Base-by-base conservation (phyloP, 2,797 vertebrate species). In the Pseudochirops cupreus region DNA sequence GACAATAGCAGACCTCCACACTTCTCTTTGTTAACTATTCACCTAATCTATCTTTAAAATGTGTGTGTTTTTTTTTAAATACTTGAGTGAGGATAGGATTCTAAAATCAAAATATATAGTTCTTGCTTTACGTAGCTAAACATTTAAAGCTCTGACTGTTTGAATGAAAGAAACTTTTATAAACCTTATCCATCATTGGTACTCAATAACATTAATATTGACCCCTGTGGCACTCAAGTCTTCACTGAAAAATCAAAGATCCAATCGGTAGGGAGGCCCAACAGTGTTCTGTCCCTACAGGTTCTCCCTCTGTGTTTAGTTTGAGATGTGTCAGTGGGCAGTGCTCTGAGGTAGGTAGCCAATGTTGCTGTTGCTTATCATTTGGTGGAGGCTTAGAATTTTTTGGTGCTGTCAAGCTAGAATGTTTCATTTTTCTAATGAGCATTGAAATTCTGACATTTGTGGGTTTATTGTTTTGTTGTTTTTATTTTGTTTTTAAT, bases 161-260 rank as follows among this genome's bases (percentile, higher is more conserved):
- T 95, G 59, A 21, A 54, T 95, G 90, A 95, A 92, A 28, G 52
- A 94, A 93, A 94, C 82, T 97, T 96, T 62, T 50, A 46, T 94
- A 93, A 97, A 82, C 16, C 92, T 82, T 91, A 91, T 94, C 24
- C 6, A 97, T 95, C 94, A 92, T 62, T 94, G 90, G 96, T 95
- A 95, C 26, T 24, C 39, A 91, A 5, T 92, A 91, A 96, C 67
- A 94, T 56, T 93, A 96, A 95, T 97, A 95, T 94, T 16, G 94
- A 89, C 5, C 90, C 90, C 87, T 16, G 3, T 59, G 91, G 54
- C 39, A 52, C 11, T 90, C 26, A 82, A 82, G 93, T 92, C 55
- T 33, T 52, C 58, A 92, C 55, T 89, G 91, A 95, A 56, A 95
- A 97, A 96, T 97, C 91, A 91, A 82, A 95, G 56, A 91, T 33